Percentiles rank a stretch among this genome's conserved stretches.
Evolutionary conservation across 2,113 vertebrate species (phyloP).

Genomic region (cattle (Bos taurus)): ARS-UCD2.0 NC_037328.1:31410001-31410500

Average conservation of each 20-base stretch:
- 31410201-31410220: not conserved
- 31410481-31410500: not conserved
- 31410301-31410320: not conserved
- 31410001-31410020: not conserved
- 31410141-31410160: not conserved
- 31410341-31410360: not conserved
- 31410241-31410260: not conserved
- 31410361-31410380: not conserved
- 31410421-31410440: not conserved
- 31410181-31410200: not conserved
- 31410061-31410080: not conserved
- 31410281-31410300: not conserved
- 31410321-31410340: not conserved
- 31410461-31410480: not conserved
- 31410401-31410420: not conserved
- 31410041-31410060: not conserved
- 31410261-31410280: not conserved
- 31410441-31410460: not conserved
- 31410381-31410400: not conserved
- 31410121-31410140: not conserved
- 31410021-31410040: not conserved
- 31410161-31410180: not conserved
- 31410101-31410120: not conserved
- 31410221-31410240: not conserved
- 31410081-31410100: not conserved